Evolutionary conservation across 2,113 vertebrate species (phyloP), one percentile per base, ranked within the genome.

Genomic region (Coracopsis vasa): DNA sequence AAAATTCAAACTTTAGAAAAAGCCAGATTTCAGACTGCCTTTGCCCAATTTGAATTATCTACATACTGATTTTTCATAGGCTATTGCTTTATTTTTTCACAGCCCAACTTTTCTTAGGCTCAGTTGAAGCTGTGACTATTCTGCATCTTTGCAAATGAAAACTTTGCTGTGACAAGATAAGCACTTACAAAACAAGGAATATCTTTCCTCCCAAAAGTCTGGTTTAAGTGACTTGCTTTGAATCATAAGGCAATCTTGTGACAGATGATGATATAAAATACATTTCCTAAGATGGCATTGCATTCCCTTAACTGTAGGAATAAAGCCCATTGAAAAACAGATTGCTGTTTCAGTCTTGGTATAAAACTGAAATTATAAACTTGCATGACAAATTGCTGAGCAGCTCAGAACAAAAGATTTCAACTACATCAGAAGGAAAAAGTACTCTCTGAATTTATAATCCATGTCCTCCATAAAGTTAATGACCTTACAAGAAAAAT

Each of bases 221-320:
- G 35, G 25, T 92, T 95, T 87, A 93, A 95, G 73, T 85, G 78
- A 82, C 70, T 94, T 82, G 28, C 88, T 96, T 87, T 94, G 90
- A 96, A 95, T 93, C 79, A 88, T 31, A 65, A 17, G 5, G 67
- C 88, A 92, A 90, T 93, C 79, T 84, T 88, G 70, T 83, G 82
- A 97, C 82, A 92, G 85, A 86, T 77, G 53, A 94, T 82, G 74
- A 93, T 86, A 92, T 28, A 82, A 90, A 90, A 95, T 86, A 48
- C 10, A n/a, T 80, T 92, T 93, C 65, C 67, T 65, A 73, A 90
- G 53, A 14, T 90, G 71, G 53, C 48, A 83, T 94, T 94, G 62
- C 54, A 42, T 53, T 86, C 45, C 80, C 80, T 80, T 88, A 94
- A 86, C 83, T 86, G 37, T 50, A 88, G 42, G 72, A 81, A 92